These are phyloP conservation scores for Lota lota DNA, from an alignment of 2,113 vertebrate genomes.

Conservation along the genomic window DNA sequence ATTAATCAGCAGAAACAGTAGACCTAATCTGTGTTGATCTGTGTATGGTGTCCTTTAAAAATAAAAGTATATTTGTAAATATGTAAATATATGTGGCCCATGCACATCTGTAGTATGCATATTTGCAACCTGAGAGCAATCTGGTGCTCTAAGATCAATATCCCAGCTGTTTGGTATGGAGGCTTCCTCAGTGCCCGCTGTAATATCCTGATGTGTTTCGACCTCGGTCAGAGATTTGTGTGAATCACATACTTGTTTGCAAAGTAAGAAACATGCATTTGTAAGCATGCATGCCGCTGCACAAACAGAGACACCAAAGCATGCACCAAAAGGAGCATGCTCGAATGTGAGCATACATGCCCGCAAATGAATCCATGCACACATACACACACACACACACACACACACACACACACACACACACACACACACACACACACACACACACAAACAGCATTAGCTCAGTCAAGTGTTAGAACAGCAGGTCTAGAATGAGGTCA, in stretches of 20 bases:
- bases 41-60: no score
- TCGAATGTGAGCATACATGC: not conserved
- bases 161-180: constrained; percentile 8
- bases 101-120: constrained; percentile 10
- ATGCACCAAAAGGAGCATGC: constrained; percentile 1
- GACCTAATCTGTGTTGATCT: not conserved
- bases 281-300: constrained; percentile 2
- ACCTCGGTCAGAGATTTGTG: constrained; percentile 23
- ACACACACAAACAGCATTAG: constrained; percentile 23
- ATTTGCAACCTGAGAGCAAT: not conserved
- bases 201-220: constrained; percentile 15
- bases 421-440: constrained; percentile 22
- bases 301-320: not conserved
- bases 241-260: constrained; percentile 29
- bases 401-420: constrained; percentile 25
- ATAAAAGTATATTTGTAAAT: no score
- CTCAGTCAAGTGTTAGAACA: constrained; percentile 48
- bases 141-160: no score
- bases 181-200: constrained; percentile 16
- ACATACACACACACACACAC: constrained; percentile 23
- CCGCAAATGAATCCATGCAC: constrained; percentile 13
- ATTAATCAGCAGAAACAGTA: not conserved
- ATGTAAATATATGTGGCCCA: not conserved
- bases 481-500: constrained; percentile 60
- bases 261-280: not conserved